Evolutionary conservation across 1,140 invertebrate genomes (phyloP), one percentile per base, ranked within the genome.

Genomic region (Drosophila sp.): DNA sequence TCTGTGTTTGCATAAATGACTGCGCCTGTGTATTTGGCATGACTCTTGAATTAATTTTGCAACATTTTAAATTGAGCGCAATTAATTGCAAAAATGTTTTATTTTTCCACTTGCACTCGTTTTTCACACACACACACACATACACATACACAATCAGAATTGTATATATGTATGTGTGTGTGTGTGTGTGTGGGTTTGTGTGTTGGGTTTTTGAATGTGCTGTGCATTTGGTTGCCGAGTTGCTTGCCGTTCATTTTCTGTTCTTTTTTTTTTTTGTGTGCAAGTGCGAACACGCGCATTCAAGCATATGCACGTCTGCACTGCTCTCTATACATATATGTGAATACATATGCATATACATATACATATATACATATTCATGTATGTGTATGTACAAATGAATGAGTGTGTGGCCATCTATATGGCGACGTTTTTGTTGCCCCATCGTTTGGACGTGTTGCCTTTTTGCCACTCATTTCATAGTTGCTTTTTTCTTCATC

Each of bases 51-150:
- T 91, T 91, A 91, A 91, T 91, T 91, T 91, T 91, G 90, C 90
- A 91, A 91, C 90, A 91, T 91, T 91, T 91, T 91, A 91, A 91
- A 91, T 91, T 91, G 90, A 90, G 85, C 85, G 90, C 90, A 91
- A 91, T 91, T 91, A 91, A 91, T 91, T 91, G 79, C 86, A 80
- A 89, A 89, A 89, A 89, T 89, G 84, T 89, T 89, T 89, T 89
- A 89, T 89, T 89, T 89, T 86, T 87, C 80, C 84, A 89, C 84
- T 89, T 89, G 84, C 84, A 83, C 71, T 89, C 84, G 73, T 80
- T 87, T 81, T 66, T 23, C 60, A 66, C 70, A 67, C 65, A 57
- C 55, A 56, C 41, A 60, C 33, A 61, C 5, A 33, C 41, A 57
- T n/a, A n/a, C n/a, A n/a, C 7, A 25, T 38, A 27, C 40, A n/a